A percentile compares a stretch with the other conserved stretches of the same genome.
Evolutionary conservation across 2,797 vertebrate species (phyloP).

Genomic region (Mormyrops boulengeri): DNA sequence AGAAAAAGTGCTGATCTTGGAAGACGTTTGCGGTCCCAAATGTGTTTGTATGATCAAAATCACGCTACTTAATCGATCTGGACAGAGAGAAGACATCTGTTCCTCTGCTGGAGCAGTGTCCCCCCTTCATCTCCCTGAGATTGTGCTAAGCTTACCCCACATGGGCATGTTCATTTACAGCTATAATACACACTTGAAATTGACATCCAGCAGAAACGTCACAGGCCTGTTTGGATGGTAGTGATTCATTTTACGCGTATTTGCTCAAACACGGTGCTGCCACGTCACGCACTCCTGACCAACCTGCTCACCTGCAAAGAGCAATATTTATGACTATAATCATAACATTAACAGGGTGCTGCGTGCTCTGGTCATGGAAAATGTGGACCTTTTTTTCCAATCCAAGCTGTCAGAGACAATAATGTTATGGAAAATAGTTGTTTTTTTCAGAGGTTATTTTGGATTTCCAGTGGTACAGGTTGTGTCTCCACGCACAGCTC

Average conservation of each 20-base stretch:
- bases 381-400: background rate
- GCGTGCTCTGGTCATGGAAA: background rate
- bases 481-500: background rate
- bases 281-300: background rate
- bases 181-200: background rate
- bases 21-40: background rate
- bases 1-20: background rate
- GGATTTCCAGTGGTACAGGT: background rate
- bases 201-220: conserved; percentile 46
- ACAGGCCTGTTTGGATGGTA: conserved; percentile 42
- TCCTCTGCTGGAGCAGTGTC: background rate
- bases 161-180: background rate
- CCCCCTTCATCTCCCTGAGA: background rate
- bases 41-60: background rate
- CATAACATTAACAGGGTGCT: background rate
- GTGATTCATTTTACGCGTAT: conserved; percentile 1
- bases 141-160: background rate
- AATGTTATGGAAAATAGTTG: background rate
- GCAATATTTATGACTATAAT: background rate
- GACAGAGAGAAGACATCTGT: conserved; percentile 6
- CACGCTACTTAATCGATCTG: background rate
- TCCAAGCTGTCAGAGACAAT: background rate
- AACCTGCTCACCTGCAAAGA: background rate
- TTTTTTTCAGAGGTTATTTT: background rate
- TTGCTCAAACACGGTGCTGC: conserved; percentile 5